Conservation (phyloP, 1,140 invertebrate species). For the Saccostrea echinata region DNA sequence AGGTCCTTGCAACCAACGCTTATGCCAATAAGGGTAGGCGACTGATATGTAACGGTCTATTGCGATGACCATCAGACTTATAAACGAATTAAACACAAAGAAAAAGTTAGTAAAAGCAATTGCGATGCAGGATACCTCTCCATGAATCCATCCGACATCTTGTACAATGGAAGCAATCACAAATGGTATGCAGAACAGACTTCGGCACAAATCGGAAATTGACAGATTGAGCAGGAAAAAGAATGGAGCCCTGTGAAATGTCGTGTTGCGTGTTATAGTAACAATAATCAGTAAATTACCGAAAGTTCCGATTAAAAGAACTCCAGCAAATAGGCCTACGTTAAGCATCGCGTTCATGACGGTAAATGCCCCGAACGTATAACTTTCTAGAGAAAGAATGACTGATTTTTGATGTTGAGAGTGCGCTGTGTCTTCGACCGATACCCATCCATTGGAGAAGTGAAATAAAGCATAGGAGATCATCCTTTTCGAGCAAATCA, state of each 20-base stretch:
- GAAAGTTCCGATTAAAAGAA: conserved; percentile 66
- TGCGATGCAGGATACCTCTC: conserved; percentile 69
- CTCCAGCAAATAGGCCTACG: conserved; percentile 15
- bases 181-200: conserved; percentile 74
- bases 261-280: conserved; percentile 68
- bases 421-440: background rate
- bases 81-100: conserved; percentile 72
- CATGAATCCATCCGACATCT: conserved; percentile 71
- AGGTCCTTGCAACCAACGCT: conserved; percentile 66
- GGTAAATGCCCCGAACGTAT: background rate
- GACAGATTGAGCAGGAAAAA: conserved; percentile 75
- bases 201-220: conserved; percentile 72
- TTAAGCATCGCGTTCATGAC: background rate
- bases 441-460: background rate
- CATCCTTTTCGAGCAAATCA: background rate
- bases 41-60: conserved; percentile 73
- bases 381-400: background rate
- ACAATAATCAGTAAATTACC: conserved; percentile 70
- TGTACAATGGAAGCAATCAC: conserved; percentile 71
- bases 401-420: background rate
- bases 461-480: background rate
- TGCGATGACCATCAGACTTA: conserved; percentile 71
- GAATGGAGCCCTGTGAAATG: conserved; percentile 73
- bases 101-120: conserved; percentile 75
- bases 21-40: conserved; percentile 69